Conservation (phyloP, 2,113 vertebrate genomes). For the Taxidea taxus region DNA sequence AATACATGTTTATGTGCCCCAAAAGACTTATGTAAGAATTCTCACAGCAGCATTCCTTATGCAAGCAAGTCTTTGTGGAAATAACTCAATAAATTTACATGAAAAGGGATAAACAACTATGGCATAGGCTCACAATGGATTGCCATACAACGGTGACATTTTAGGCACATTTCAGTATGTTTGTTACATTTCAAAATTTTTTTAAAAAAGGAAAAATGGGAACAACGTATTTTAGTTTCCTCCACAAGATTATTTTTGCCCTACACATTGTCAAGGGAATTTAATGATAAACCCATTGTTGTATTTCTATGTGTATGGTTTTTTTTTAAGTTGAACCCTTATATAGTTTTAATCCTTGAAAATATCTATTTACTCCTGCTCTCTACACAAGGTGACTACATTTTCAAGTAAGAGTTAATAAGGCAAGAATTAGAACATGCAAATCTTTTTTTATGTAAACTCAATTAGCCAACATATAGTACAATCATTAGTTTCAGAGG, state of each 20-base stretch:
- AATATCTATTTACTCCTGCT: background rate
- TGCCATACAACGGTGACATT: background rate
- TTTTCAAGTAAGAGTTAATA: background rate
- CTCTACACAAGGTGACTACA: background rate
- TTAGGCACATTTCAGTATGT: background rate
- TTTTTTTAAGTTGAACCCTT: background rate
- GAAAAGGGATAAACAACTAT: background rate
- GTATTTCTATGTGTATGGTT: background rate
- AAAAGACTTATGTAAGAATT: background rate
- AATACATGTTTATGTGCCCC: background rate
- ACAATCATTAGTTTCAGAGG: background rate
- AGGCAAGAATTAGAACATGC: background rate
- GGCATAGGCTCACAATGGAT: background rate
- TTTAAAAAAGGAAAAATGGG: background rate
- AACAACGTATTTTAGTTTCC: background rate
- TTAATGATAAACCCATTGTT: background rate
- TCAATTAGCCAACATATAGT: background rate
- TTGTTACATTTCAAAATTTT: background rate
- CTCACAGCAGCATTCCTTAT: background rate
- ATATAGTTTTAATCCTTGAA: background rate
- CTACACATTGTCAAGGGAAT: background rate
- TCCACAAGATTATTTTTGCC: constrained; percentile 32
- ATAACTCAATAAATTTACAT: background rate
- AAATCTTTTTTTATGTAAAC: background rate
- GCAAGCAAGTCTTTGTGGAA: background rate